phyloP scores from a whole-genome alignment of 2,888 invertebrate genomes.

The Alsophila aescularia region DNA sequence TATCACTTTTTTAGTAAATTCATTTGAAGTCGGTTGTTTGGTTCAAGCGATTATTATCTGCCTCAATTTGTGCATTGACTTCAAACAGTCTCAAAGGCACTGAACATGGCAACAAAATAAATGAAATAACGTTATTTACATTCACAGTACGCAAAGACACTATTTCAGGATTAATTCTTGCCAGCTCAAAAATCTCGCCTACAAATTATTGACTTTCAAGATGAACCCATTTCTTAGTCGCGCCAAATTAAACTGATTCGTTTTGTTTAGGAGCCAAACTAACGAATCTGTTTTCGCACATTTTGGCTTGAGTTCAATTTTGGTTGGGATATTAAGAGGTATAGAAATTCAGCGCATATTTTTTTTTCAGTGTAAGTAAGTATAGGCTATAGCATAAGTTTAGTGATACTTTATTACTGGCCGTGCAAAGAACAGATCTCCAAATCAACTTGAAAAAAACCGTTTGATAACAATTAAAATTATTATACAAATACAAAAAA shows the following conservation, averaged over 20 bases:
- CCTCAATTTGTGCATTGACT: too few species aligned
- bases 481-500: too few species aligned
- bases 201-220: slow-evolving; percentile 29
- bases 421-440: too few species aligned
- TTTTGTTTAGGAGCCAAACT: slow-evolving; percentile 47
- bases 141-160: neutral
- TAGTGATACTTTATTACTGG: too few species aligned
- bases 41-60: too few species aligned
- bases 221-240: slow-evolving; percentile 33
- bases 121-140: neutral
- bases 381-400: too few species aligned
- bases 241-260: slow-evolving; percentile 40
- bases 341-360: neutral
- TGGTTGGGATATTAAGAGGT: slow-evolving; percentile 1
- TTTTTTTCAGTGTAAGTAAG: neutral
- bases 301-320: slow-evolving; percentile 31
- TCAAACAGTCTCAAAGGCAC: neutral
- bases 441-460: too few species aligned
- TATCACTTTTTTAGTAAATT: too few species aligned
- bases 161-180: slow-evolving; percentile 5
- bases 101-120: neutral
- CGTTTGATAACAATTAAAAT: too few species aligned
- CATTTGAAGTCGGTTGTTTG: too few species aligned
- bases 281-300: slow-evolving; percentile 29
- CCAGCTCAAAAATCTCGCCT: slow-evolving; percentile 9